phyloP scores from a whole-genome alignment of 2,113 vertebrate genomes.

The Oryzias celebensis region DNA sequence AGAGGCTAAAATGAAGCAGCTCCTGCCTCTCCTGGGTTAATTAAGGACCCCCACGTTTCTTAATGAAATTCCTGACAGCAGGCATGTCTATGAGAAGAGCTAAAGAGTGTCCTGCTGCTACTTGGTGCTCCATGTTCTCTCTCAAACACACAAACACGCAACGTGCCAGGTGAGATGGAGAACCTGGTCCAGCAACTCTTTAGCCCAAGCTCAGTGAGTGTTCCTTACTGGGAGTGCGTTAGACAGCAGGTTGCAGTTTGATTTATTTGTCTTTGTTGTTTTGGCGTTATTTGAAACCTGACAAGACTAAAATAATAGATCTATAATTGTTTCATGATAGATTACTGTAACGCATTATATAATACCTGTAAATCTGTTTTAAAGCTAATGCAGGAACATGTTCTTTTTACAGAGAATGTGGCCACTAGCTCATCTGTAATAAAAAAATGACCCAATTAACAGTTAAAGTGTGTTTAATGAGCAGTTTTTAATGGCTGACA shows the following conservation, averaged over 20 bases:
- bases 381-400: no score
- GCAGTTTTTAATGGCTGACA: no score
- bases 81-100: constrained; percentile 1
- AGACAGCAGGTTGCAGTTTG: not conserved
- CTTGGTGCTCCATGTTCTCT: not conserved
- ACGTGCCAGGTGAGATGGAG: constrained; percentile 1
- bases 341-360: no score
- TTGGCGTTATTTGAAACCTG: not conserved
- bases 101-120: constrained; percentile 10
- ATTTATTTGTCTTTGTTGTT: not conserved
- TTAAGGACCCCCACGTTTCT: constrained; percentile 38
- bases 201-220: not conserved
- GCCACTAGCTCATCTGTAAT: no score
- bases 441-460: no score
- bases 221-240: not conserved
- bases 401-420: no score
- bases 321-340: no score
- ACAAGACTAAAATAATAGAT: no score
- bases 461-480: no score
- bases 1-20: constrained; percentile 30
- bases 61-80: constrained; percentile 46
- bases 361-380: no score
- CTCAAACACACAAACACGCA: not conserved
- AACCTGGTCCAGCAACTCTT: constrained; percentile 2
- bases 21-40: constrained; percentile 27